phyloP scores from a whole-genome alignment of 2,888 invertebrate species.

The Euplagia quadripunctaria region DNA sequence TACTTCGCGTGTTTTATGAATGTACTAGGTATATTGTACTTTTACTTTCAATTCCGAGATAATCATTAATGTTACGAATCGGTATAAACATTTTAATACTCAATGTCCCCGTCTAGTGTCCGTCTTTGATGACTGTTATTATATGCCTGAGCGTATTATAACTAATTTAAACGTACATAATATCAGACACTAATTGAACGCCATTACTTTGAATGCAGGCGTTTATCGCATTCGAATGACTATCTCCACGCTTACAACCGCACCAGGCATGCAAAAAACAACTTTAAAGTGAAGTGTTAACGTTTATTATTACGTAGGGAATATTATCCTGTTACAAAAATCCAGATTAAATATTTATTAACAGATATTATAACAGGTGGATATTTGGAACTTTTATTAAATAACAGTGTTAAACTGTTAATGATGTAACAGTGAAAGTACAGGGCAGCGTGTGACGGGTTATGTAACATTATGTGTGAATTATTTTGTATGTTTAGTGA shows the following conservation, averaged over 20 bases:
- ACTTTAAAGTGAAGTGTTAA: neutral
- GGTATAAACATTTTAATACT: neutral
- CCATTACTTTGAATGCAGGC: slow-evolving; percentile 36
- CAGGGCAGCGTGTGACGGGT: slow-evolving; percentile 40
- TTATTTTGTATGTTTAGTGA: slow-evolving; percentile 47
- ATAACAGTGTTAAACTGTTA: slow-evolving; percentile 30
- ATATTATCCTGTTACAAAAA: neutral
- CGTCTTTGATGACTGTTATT: slow-evolving; percentile 2
- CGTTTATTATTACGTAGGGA: slow-evolving; percentile 7
- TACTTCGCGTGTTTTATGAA: too few relatives aligned
- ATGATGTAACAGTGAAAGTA: slow-evolving; percentile 48
- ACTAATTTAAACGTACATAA: slow-evolving; percentile 26
- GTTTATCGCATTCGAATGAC: slow-evolving; percentile 33
- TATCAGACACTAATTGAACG: slow-evolving; percentile 23
- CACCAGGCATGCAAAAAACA: slow-evolving; percentile 11
- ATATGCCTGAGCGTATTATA: slow-evolving; percentile 2
- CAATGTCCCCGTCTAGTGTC: neutral
- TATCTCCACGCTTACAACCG: neutral
- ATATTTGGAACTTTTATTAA: slow-evolving; percentile 24
- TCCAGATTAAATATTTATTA: slow-evolving; percentile 29
- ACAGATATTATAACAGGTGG: slow-evolving; percentile 16
- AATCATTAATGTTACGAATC: neutral
- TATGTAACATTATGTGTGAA: slow-evolving; percentile 39
- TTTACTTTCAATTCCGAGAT: too few relatives aligned
- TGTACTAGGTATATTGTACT: too few relatives aligned